Evolutionary conservation across 2,888 invertebrate species (phyloP), one percentile per base, ranked within the genome.

Genomic region (Volucella bombylans): DNA sequence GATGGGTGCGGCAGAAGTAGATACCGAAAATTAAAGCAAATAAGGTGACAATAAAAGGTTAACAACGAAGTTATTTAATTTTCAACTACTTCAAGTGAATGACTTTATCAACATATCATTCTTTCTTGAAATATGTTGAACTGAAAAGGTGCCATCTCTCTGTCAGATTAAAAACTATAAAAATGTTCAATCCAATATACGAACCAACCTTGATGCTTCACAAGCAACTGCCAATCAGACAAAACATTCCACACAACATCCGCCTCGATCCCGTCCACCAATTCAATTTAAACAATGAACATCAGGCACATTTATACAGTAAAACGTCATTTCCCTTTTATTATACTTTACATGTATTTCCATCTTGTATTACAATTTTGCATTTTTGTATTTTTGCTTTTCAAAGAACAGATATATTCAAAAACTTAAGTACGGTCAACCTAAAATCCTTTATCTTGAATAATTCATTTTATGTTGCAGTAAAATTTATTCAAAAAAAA

Each of bases 391-490:
- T 31, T 4, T 31, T 31, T 31, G 31, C 12, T 57, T 43, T 67
- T 57, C 65, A 57, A 55, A 61, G 54, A 81, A 85, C 81, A 72
- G 71, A 71, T 65, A 31, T 18, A 80, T 50, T 65, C 54, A 61
- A 67, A 71, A 80, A 65, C 65, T 76, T 85, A 80, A 85, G 80
- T 85, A 85, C 83, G 76, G 68, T 67, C 76, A 76, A 85, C 69
- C 14, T 43, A 74, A 83, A 76, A 47, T 41, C 45, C 23, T 31
- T 62, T 14, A 55, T 59, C 47, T 54, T 67, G 59, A 52, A 67
- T 39, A 65, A 50, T 15, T 12, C 18, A 10, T 64, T 59, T 50
- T 82, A n/a, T 2, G 47, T 74, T 69, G 76, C 72, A 74, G 31
- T 31, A 79, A 69, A 14, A 8, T n/a, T 49, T 50, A 76, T 81